Evolutionary conservation across 2,888 invertebrate genomes (phyloP), one percentile per base, ranked within the genome.

Genomic region (Drosophila birchii): DNA sequence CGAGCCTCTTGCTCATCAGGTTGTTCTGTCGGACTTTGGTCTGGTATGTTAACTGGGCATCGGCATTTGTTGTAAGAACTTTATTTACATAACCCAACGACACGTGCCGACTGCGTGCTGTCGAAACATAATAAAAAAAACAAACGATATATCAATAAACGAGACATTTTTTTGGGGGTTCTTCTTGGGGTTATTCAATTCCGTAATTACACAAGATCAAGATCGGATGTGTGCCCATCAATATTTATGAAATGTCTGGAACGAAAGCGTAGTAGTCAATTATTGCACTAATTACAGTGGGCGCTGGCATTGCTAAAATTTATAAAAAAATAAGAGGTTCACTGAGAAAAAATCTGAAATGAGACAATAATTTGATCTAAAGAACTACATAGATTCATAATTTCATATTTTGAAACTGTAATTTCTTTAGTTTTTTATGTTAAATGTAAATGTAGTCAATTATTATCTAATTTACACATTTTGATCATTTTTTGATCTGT

Each of bases 201-300:
- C 34, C 23, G 29, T 34, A 26, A 45, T 72, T 69, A 69, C 68
- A 53, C 68, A 68, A 69, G 47, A 66, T 51, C 63, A 36, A 53
- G 51, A 54, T 60, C 55, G 60, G 16, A 39, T 54, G 23, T 54
- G 23, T 60, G 34, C 47, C 60, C 58, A 41, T 36, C 53, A 56
- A 51, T 58, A 47, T 49, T 44, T 43, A 49, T 49, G 12, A 56
- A 68, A 20, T 39, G 23, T 56, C 29, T 58, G 18, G 49, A 64
- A 59, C 71, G 79, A 83, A 81, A 81, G 76, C 73, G 67, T 69
- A 63, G 70, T 47, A 69, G 74, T 80, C 62, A 82, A 86, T 76
- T 86, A 78, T 18, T 67, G 49, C n/a, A 38, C 36, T 78, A 77
- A 76, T 81, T 70, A 74, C 36, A 69, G 81, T 86, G 81, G 86